Evolutionary conservation across 2,797 vertebrate species (phyloP).

Genomic region (Cercopithecus hamlyni): DNA sequence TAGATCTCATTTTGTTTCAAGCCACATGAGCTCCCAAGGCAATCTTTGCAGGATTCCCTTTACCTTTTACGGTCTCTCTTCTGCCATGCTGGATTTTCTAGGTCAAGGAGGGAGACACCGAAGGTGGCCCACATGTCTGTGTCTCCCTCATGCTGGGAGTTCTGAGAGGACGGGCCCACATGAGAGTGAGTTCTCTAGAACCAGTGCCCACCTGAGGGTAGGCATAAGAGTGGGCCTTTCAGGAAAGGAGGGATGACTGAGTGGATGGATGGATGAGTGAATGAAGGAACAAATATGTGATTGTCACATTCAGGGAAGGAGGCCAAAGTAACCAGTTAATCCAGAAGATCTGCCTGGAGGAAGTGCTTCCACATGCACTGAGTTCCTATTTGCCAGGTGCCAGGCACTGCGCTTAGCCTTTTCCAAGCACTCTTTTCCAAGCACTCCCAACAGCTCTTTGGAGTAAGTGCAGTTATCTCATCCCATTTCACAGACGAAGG

Average conservation of each 20-base stretch:
- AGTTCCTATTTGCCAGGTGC: neutral
- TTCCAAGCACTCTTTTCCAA: no score
- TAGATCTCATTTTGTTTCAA: neutral
- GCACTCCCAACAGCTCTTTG: neutral
- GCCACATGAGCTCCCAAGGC: neutral
- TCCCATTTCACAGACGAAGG: neutral
- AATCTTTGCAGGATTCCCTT: neutral
- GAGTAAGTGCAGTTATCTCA: neutral
- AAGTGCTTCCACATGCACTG: rapidly evolving
- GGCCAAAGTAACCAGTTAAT: neutral
- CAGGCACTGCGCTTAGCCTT: rapidly evolving
- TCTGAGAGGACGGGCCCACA: neutral
- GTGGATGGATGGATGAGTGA: neutral
- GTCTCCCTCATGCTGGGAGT: neutral
- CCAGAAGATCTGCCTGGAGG: neutral
- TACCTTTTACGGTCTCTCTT: neutral
- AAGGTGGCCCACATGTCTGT: rapidly evolving
- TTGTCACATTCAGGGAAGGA: neutral
- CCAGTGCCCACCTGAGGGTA: neutral
- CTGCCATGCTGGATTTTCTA: neutral
- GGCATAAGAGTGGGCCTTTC: neutral
- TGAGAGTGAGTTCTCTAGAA: neutral
- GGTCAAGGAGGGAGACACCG: neutral
- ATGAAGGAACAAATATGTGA: neutral
- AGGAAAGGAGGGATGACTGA: neutral